Evolutionary conservation across 2,113 vertebrate genomes (phyloP), one percentile per base, ranked within the genome.

Genomic region (Nansenia antarctica): DNA sequence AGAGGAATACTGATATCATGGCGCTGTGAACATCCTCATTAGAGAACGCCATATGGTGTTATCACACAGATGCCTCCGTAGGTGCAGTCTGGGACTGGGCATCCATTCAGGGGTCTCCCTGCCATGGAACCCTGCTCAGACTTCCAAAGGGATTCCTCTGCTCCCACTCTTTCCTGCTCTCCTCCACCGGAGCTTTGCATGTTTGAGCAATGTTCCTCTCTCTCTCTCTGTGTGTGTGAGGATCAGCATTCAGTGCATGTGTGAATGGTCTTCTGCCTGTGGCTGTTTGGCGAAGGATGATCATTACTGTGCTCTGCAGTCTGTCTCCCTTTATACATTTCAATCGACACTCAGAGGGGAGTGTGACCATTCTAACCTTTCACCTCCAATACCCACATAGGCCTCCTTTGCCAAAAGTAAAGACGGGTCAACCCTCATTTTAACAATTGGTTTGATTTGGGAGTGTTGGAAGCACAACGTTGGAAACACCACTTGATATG

Each of bases 41-140:
- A 90, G 58, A 71, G 82, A 82, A 62, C 79, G 75, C 84, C 84
- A 87, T 89, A 89, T 86, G 86, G 73, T 76, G 78, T 82, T 29
- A 52, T 79, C 82, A 76, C 79, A 82, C 77, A 75, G 62, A 83
- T 58, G 76, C 76, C 81, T 70, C 71, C 86, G 79, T 72, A 85
- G 87, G 79, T 85, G 78, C 49, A 83, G 75, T 75, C 77, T 65
- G 49, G 65, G 61, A 76, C 54, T 60, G 18, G 76, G 61, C 67
- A 72, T 68, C 77, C 32, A 59, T 79, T 81, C 80, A 71, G 32
- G 45, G 32, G 9, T 7, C 55, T 12, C 20, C 32, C 49, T 55
- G 67, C 45, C 80, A 61, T 65, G 45, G 62, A 78, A 59, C 15
- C 57, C 58, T 49, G 22, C 15, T 35, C 9, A 14, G 20, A 20